A percentile compares a stretch with the other conserved stretches of the same genome.
Evolutionary conservation across 2,888 invertebrate genomes (phyloP).

Genomic region (Trissolcus brochymenae): DNA sequence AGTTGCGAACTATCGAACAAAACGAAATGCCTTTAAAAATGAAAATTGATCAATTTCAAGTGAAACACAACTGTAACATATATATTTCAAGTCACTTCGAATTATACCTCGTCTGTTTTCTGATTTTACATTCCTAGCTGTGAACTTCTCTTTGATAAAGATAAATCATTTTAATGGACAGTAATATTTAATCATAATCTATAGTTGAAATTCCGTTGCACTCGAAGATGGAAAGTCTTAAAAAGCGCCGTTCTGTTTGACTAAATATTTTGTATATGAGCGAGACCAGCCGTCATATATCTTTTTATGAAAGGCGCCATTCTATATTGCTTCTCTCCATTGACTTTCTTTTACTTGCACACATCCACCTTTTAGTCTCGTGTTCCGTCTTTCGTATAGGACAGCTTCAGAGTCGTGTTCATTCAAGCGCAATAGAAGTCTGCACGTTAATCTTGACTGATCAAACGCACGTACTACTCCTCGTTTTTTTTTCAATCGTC

Average conservation of each 20-base stretch:
- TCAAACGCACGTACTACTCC: slow-evolving; percentile 56
- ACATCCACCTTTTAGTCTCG: slow-evolving; percentile 40
- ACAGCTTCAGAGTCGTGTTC: slow-evolving; percentile 44
- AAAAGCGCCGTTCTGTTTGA: slow-evolving; percentile 33
- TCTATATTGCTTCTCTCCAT: slow-evolving; percentile 33
- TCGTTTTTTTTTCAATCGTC: slow-evolving; percentile 32
- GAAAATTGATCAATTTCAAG: no score
- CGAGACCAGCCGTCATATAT: slow-evolving; percentile 36
- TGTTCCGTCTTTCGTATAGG: slow-evolving; percentile 48
- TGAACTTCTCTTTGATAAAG: no score
- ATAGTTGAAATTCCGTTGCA: slow-evolving; percentile 7
- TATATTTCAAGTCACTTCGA: no score
- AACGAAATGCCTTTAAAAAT: no score
- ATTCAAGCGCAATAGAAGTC: slow-evolving; percentile 58
- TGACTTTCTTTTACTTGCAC: slow-evolving; percentile 41
- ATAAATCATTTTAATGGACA: no score
- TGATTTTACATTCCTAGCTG: no score
- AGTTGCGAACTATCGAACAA: no score
- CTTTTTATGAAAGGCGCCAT: slow-evolving; percentile 47
- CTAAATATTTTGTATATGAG: slow-evolving; percentile 46
- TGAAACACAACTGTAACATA: no score
- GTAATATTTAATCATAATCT: slow-evolving; percentile 2
- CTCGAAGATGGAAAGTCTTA: slow-evolving; percentile 4
- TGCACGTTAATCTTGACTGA: slow-evolving; percentile 63
- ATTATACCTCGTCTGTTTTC: no score